phyloP scores from a whole-genome alignment of 2,797 vertebrate genomes.

The Selene dorsalis region DNA sequence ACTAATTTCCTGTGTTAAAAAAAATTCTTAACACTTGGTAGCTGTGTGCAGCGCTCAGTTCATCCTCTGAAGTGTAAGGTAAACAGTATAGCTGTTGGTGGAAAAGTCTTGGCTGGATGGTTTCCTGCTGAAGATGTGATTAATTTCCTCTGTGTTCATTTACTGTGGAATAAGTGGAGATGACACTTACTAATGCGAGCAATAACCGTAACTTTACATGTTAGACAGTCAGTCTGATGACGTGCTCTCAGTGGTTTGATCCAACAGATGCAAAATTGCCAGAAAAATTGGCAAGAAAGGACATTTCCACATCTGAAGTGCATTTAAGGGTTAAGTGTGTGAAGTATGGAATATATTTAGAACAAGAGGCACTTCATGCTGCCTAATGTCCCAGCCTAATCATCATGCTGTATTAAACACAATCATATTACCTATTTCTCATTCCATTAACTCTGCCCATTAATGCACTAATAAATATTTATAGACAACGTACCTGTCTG shows the following conservation, averaged over 20 bases:
- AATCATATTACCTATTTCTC: constrained; percentile 29
- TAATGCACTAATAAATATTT: constrained; percentile 53
- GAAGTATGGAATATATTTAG: constrained; percentile 8
- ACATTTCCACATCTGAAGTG: constrained; percentile 6
- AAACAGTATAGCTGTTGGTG: neutral
- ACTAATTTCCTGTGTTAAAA: constrained; percentile 1
- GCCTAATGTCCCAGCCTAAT: constrained; percentile 21
- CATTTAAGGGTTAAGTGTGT: neutral
- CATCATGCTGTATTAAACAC: constrained; percentile 25
- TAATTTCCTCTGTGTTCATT: constrained; percentile 2
- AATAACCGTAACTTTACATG: neutral
- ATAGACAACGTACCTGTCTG: constrained; percentile 40
- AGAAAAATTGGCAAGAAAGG: neutral
- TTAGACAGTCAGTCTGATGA: neutral
- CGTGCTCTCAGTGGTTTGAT: neutral
- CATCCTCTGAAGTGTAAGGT: neutral
- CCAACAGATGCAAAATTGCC: neutral
- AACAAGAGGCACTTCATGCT: constrained; percentile 19
- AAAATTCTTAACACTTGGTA: neutral
- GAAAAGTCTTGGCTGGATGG: neutral
- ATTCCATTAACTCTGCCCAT: constrained; percentile 29
- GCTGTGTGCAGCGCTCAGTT: neutral
- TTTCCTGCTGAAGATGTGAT: neutral
- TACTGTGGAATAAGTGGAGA: neutral
- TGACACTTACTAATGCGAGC: neutral